A percentile compares a stretch with the other conserved stretches of the same genome.
Conservation (phyloP, 2,113 vertebrate genomes). For the Rissa tridactyla region DNA sequence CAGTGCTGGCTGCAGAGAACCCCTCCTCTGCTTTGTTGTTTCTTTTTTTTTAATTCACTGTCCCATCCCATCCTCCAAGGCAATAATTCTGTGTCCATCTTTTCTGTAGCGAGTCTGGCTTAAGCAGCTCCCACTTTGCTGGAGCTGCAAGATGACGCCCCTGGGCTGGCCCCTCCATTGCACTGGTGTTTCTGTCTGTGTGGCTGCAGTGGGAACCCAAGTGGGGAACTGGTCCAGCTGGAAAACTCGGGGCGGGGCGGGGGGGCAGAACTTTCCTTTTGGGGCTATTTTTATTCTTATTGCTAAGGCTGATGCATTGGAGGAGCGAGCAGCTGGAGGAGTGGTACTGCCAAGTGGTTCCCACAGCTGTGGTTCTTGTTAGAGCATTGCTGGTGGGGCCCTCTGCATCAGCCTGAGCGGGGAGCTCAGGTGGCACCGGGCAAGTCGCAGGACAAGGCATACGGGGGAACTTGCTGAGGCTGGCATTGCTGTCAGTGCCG, state of each 20-base stretch:
- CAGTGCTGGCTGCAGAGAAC: not conserved
- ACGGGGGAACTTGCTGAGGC: not conserved
- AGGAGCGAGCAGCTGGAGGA: not conserved
- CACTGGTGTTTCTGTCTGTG: accelerated
- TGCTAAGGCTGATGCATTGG: not conserved
- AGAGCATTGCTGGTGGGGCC: not conserved
- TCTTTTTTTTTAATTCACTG: not conserved
- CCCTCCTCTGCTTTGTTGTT: not conserved
- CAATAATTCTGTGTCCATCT: not conserved
- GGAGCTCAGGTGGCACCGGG: not conserved
- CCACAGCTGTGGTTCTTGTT: not conserved
- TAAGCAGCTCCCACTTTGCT: not conserved
- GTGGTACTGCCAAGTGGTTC: not conserved
- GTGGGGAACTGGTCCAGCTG: not conserved
- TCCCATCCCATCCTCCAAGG: not conserved
- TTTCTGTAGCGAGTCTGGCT: not conserved
- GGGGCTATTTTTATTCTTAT: not conserved
- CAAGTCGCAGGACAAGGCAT: not conserved
- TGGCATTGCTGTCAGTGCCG: accelerated
- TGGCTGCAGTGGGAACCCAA: not conserved
- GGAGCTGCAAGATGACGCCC: not conserved
- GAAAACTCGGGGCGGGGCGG: not conserved
- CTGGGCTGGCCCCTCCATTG: not conserved
- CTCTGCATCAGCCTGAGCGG: not conserved
- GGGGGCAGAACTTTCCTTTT: not conserved